phyloP scores from a whole-genome alignment of 2,888 invertebrate genomes.

The Poecilus cupreus region DNA sequence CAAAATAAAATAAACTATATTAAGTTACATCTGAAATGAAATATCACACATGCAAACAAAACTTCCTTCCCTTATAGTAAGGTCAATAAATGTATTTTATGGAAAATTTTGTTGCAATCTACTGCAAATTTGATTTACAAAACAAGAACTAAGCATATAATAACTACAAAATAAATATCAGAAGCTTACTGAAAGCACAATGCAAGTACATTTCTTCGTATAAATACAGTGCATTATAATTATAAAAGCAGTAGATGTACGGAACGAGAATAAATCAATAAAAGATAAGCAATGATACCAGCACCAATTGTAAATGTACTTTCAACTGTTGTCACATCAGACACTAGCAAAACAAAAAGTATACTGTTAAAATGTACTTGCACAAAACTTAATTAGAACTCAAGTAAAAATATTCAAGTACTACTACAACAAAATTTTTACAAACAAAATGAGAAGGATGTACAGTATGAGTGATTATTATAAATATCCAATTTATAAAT shows the following conservation, averaged over 20 bases:
- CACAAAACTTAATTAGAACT: slow-evolving; percentile 58
- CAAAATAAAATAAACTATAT: slow-evolving; percentile 53
- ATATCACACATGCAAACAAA: slow-evolving; percentile 66
- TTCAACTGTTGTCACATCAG: background rate
- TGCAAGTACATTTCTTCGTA: slow-evolving; percentile 65
- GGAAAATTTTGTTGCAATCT: slow-evolving; percentile 59
- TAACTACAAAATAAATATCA: slow-evolving; percentile 58
- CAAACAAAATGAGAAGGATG: slow-evolving; percentile 53
- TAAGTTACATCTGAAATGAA: slow-evolving; percentile 59
- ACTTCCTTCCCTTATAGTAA: slow-evolving; percentile 74
- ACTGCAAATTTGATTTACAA: slow-evolving; percentile 55
- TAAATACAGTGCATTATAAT: slow-evolving; percentile 64
- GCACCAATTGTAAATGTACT: slow-evolving; percentile 63
- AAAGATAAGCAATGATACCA: slow-evolving; percentile 63
- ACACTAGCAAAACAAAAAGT: slow-evolving; percentile 56
- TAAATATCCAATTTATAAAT: slow-evolving; percentile 60
- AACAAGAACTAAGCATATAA: slow-evolving; percentile 56
- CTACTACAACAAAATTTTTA: slow-evolving; percentile 56
- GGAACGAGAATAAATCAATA: slow-evolving; percentile 67
- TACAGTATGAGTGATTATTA: slow-evolving; percentile 58
- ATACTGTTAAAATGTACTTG: slow-evolving; percentile 55
- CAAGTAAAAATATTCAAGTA: slow-evolving; percentile 55
- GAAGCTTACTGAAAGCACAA: slow-evolving; percentile 62
- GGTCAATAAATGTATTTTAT: slow-evolving; percentile 66
- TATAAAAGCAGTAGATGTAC: slow-evolving; percentile 67